phyloP scores from a whole-genome alignment of 2,797 vertebrate species.

The Acomys russatus region DNA sequence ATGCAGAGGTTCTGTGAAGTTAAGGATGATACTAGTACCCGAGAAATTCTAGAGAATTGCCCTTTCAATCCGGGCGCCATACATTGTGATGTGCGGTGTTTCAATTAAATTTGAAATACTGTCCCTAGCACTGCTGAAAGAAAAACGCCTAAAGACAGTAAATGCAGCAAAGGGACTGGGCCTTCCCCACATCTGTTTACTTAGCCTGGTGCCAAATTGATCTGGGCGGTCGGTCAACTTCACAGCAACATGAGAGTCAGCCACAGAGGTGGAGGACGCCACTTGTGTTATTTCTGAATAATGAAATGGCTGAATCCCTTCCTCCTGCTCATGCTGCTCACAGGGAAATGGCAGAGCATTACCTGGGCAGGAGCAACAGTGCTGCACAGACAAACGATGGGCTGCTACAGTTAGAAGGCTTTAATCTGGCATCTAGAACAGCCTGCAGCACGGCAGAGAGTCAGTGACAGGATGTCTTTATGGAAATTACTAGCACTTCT shows the following conservation, averaged over 20 bases:
- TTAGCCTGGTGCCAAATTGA: conserved; percentile 44
- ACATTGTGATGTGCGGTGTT: conserved; percentile 38
- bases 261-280: conserved; percentile 1
- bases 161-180: background rate
- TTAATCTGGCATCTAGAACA: background rate
- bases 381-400: conserved; percentile 9
- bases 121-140: background rate
- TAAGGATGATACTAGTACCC: background rate
- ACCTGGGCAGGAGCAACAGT: background rate
- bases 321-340: background rate
- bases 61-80: background rate
- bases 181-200: background rate
- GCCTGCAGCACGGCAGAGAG: background rate
- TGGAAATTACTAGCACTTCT: background rate
- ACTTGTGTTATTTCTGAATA: conserved; percentile 59
- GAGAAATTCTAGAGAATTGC: conserved; percentile 46
- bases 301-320: background rate
- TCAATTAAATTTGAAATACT: conserved; percentile 60
- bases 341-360: background rate
- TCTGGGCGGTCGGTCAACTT: conserved; percentile 46
- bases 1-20: background rate
- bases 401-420: conserved; percentile 9
- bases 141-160: background rate
- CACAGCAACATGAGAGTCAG: background rate
- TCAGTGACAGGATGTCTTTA: background rate